phyloP scores from a whole-genome alignment of 2,797 vertebrate species.

The Lophotriccus pileatus region DNA sequence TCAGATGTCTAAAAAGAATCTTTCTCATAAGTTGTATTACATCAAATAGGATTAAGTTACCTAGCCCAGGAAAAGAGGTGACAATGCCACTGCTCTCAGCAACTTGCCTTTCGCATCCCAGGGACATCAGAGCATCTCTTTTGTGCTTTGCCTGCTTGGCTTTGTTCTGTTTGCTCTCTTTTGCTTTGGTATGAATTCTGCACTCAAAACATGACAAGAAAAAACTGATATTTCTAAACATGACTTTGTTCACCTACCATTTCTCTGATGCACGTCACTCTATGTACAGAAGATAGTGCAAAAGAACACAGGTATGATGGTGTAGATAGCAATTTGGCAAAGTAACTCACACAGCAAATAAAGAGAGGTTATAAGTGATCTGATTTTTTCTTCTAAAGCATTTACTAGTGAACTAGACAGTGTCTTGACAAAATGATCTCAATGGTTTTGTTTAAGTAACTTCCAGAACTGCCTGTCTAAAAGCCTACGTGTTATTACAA shows the following conservation, averaged over 20 bases:
- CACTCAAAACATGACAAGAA: not conserved
- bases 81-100: not conserved
- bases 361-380: not conserved
- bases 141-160: not conserved
- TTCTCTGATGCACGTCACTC: not conserved
- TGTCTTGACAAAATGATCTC: constrained; percentile 30
- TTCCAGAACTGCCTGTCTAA: constrained; percentile 14
- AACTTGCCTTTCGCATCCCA: not conserved
- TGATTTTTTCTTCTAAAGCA: not conserved
- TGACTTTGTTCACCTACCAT: not conserved
- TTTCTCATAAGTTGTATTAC: not conserved
- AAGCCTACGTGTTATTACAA: not conserved
- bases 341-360: not conserved
- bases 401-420: not conserved
- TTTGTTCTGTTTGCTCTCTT: not conserved
- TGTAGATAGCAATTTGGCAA: not conserved
- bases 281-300: not conserved
- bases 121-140: not conserved
- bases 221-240: not conserved
- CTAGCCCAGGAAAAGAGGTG: not conserved
- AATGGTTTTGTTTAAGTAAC: constrained; percentile 36
- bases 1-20: not conserved
- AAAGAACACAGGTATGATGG: not conserved
- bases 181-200: not conserved
- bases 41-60: not conserved